Evolutionary conservation across 1,140 invertebrate species (phyloP).

Genomic region (Magallana ariakensis): DNA sequence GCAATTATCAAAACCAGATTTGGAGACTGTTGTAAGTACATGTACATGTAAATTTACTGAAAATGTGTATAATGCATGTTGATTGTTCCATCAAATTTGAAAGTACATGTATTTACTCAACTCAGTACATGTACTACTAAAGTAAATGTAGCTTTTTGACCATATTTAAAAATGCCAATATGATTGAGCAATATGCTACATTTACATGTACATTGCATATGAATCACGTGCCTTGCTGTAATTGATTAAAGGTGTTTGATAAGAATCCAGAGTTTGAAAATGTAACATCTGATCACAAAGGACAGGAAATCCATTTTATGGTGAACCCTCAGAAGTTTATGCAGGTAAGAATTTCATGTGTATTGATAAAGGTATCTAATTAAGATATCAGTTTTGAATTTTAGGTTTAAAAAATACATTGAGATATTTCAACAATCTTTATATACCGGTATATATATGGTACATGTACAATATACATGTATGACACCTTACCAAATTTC

Average conservation of each 20-base stretch:
- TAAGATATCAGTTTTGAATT: background rate
- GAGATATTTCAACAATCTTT: too few species aligned
- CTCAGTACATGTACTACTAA: too few species aligned
- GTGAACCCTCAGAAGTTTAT: slow-evolving; percentile 11
- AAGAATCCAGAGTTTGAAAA: background rate
- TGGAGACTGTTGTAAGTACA: background rate
- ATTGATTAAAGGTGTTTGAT: background rate
- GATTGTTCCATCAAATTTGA: too few species aligned
- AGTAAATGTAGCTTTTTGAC: too few species aligned
- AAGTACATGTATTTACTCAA: too few species aligned
- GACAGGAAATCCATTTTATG: slow-evolving; percentile 5
- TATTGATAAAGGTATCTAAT: background rate
- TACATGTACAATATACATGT: too few species aligned
- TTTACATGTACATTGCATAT: too few species aligned
- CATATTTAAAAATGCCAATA: too few species aligned
- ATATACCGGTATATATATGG: too few species aligned
- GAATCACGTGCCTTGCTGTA: too few species aligned
- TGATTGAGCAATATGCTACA: too few species aligned
- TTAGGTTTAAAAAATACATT: background rate
- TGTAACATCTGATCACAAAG: background rate
- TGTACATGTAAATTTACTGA: background rate
- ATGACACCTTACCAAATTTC: too few species aligned
- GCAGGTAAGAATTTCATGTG: background rate
- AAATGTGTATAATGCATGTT: background rate
- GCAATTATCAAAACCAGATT: background rate